Evolutionary conservation across 2,113 vertebrate species (phyloP).

Genomic region (Aplodontia rufa): DNA sequence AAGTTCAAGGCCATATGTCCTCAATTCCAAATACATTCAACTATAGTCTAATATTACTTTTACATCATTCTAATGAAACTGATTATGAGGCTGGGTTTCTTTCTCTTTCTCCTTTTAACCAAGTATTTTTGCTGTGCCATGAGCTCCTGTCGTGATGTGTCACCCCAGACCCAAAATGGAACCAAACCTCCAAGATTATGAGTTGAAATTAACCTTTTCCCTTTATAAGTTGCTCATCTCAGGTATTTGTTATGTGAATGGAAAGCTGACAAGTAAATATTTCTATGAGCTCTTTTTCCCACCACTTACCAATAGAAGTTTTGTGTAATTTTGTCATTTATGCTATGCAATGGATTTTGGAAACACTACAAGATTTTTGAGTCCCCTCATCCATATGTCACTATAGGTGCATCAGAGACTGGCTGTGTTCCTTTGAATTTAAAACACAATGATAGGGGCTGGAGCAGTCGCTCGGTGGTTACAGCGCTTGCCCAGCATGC

Average conservation of each 20-base stretch:
- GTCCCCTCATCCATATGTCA: neutral
- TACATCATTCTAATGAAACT: rapidly evolving
- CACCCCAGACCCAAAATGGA: neutral
- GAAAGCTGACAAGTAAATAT: neutral
- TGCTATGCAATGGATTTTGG: neutral
- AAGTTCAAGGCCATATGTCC: neutral
- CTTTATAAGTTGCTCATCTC: neutral
- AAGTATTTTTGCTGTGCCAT: neutral
- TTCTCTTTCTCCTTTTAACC: neutral
- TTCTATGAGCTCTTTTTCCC: neutral
- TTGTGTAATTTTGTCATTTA: neutral
- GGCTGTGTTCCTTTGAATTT: neutral
- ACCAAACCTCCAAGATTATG: neutral
- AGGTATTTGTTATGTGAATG: neutral
- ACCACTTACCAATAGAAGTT: neutral
- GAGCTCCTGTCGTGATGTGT: neutral
- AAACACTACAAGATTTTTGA: neutral
- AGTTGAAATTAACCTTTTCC: neutral
- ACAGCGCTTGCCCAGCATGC: too few relatives aligned
- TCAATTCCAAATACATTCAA: neutral
- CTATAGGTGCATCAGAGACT: neutral
- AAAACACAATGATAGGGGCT: neutral
- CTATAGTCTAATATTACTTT: neutral
- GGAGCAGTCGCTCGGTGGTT: too few relatives aligned
- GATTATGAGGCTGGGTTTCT: rapidly evolving